phyloP scores from a whole-genome alignment of 2,888 invertebrate species.

The Ryuthela nishihirai region DNA sequence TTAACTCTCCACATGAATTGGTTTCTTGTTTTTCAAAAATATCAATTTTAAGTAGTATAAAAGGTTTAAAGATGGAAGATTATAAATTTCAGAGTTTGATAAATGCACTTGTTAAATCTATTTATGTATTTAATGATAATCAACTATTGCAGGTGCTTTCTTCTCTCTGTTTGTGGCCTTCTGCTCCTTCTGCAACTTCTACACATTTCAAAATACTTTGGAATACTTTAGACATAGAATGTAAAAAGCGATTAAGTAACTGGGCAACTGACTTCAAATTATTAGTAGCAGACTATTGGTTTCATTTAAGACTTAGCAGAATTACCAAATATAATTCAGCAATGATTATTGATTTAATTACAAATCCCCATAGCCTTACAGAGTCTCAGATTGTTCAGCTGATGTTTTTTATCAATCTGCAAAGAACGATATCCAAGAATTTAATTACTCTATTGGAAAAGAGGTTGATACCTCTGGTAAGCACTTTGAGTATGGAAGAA shows the following conservation, averaged over 20 bases:
- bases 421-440: constrained; percentile 8
- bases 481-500: constrained; percentile 9
- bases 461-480: not conserved
- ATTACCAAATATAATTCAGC: constrained; percentile 13
- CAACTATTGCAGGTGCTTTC: constrained; percentile 6
- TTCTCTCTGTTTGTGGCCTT: constrained; percentile 23
- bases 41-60: no score
- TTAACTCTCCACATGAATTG: no score
- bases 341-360: constrained; percentile 3
- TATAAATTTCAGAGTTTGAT: not conserved
- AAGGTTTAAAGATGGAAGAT: constrained; percentile 9
- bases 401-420: constrained; percentile 25
- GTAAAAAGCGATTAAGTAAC: constrained; percentile 1
- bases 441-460: not conserved
- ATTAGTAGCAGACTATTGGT: constrained; percentile 28
- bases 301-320: constrained; percentile 18
- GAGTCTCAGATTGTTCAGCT: constrained; percentile 17
- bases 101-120: not conserved
- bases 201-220: constrained; percentile 17
- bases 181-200: constrained; percentile 8
- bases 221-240: constrained; percentile 22
- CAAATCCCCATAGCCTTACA: constrained; percentile 1
- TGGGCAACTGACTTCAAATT: constrained; percentile 14
- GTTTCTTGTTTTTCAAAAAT: no score
- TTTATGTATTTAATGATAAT: constrained; percentile 1